Percentiles rank a stretch among this genome's conserved stretches.
These are phyloP conservation scores for Stichodactyla mertensii DNA, from an alignment of 64 coral and sea anemone species.

Conservation along the genomic window DNA sequence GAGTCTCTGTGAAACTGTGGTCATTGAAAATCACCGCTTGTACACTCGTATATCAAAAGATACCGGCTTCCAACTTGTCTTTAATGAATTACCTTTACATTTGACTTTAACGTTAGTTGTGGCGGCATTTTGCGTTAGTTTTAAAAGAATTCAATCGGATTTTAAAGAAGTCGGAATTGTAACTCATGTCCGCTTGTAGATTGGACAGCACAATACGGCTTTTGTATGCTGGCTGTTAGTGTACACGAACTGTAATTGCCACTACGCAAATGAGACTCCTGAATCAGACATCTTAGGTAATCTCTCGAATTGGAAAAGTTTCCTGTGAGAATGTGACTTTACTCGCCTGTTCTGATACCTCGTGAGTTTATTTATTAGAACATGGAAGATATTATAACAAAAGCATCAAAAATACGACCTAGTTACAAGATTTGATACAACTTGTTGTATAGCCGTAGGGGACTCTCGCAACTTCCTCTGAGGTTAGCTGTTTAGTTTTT, in stretches of 20 bases:
- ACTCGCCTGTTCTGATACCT: neutral
- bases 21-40: slow-evolving; percentile 32
- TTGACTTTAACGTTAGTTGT: slow-evolving; percentile 32
- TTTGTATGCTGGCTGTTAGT: slow-evolving; percentile 41
- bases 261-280: slow-evolving; percentile 17
- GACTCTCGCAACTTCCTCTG: neutral
- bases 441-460: neutral
- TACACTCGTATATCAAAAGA: slow-evolving; percentile 59
- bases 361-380: neutral
- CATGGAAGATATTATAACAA: neutral
- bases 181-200: slow-evolving; percentile 25
- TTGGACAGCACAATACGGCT: slow-evolving; percentile 38
- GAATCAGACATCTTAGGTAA: slow-evolving; percentile 11
- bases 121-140: slow-evolving; percentile 53
- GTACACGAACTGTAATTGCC: slow-evolving; percentile 23
- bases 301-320: neutral
- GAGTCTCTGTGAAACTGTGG: slow-evolving; percentile 13
- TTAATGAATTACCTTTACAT: slow-evolving; percentile 64
- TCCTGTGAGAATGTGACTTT: neutral
- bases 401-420: neutral
- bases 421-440: slow-evolving; percentile 10
- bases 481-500: neutral
- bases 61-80: slow-evolving; percentile 53
- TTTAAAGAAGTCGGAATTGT: slow-evolving; percentile 50
- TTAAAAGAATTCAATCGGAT: slow-evolving; percentile 67